A percentile compares a stretch with the other conserved stretches of the same genome.
phyloP scores from a whole-genome alignment of 1,140 invertebrate species.

The Leptinotarsa texana region DNA sequence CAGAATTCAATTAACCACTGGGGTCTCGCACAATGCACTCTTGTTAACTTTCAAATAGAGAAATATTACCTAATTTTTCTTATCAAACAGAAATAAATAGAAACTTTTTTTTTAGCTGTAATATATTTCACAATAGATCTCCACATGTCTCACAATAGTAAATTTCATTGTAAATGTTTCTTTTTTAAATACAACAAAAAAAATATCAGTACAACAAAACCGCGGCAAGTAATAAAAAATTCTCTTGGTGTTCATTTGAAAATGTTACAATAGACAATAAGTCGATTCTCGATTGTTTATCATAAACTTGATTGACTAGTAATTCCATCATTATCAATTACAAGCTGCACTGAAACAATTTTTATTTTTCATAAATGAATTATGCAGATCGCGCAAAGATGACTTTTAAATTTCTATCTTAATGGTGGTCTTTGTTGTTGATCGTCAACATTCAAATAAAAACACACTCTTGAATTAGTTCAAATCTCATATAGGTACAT shows the following conservation, averaged over 20 bases:
- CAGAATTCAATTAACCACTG: no score
- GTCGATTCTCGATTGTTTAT: slow-evolving; percentile 37
- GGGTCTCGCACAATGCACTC: no score
- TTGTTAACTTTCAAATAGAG: no score
- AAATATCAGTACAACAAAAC: slow-evolving; percentile 44
- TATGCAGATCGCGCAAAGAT: neutral
- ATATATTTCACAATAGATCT: slow-evolving; percentile 45
- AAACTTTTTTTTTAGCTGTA: slow-evolving; percentile 7
- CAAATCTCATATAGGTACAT: no score
- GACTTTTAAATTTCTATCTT: no score
- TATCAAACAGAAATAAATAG: no score
- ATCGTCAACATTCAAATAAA: no score
- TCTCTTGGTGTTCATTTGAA: slow-evolving; percentile 37
- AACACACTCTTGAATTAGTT: no score
- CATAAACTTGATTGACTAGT: slow-evolving; percentile 37
- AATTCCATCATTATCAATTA: slow-evolving; percentile 6
- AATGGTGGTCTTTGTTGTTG: no score
- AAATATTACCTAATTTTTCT: no score
- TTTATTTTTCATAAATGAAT: slow-evolving; percentile 1
- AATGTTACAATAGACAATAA: slow-evolving; percentile 31
- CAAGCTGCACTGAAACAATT: neutral
- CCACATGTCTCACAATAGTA: slow-evolving; percentile 45
- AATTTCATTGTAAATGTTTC: slow-evolving; percentile 44
- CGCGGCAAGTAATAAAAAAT: slow-evolving; percentile 41
- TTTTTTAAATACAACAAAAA: slow-evolving; percentile 37